Evolutionary conservation across 2,797 vertebrate genomes (phyloP), one percentile per base, ranked within the genome.

Genomic region (Pagetopsis macropterus): DNA sequence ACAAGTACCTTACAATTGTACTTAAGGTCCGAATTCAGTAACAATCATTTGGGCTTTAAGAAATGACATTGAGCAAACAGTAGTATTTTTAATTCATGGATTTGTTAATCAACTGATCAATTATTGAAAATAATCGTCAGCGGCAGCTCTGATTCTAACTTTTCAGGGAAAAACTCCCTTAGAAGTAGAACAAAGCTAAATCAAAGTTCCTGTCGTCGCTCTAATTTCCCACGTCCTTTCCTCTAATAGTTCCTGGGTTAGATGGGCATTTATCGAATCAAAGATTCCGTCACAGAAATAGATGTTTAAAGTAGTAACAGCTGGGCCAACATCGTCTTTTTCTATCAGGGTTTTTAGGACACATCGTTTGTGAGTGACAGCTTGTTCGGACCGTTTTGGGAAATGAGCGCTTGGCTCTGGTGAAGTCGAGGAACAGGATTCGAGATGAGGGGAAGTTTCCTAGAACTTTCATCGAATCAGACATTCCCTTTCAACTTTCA

Each of bases 331-430:
- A 75, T 87, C 86, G 78, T 88, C 80, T 74, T 81, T 23, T 81
- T 79, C 79, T 72, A 91, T 88, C 82, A 82, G 72, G 89, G 88
- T 92, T 92, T 90, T 87, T 90, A 88, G 90, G 89, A 70, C 90
- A 84, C 79, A 51, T 33, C 65, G 86, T 87, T 70, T 54, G 62
- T 88, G 91, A 93, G 64, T 91, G 91, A 92, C 91, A 88, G 91
- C 85, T 84, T 59, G 51, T 84, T 76, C 61, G 61, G 81, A 84
- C 73, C 44, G 21, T 83, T 89, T 82, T 72, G 82, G 80, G 76
- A 87, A 90, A 89, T 50, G 77, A 88, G 86, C 37, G 69, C 83
- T 64, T 3, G 63, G 79, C 81, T 79, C 52, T 41, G 75, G 68
- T 16, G 71, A 72, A 84, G 86, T 79, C 75, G 76, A 84, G 85